These are phyloP conservation scores for Molossus molossus DNA, from an alignment of 2,797 vertebrate species.

Conservation along the genomic window DNA sequence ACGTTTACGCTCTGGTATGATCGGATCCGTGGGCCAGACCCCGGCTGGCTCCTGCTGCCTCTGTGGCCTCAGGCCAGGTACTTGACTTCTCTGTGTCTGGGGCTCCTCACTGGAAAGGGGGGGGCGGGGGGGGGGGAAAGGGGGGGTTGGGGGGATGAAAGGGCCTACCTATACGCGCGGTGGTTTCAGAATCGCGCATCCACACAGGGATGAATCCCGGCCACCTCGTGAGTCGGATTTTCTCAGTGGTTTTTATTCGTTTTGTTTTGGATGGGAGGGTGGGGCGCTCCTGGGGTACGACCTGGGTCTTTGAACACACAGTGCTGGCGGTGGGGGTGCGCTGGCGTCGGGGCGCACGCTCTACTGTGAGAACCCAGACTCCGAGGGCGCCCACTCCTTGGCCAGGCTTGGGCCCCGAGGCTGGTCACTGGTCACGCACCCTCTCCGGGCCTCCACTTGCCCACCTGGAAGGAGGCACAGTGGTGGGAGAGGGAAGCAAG, in stretches of 20 bases:
- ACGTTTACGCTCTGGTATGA: no score
- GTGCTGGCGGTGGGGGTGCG: background rate
- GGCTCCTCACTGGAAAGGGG: background rate
- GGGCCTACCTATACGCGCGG: accelerated
- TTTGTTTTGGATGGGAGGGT: background rate
- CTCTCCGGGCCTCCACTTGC: background rate
- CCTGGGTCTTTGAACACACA: background rate
- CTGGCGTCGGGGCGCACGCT: background rate
- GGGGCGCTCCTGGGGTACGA: accelerated
- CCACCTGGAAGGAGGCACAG: background rate
- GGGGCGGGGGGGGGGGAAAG: background rate
- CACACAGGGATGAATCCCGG: background rate
- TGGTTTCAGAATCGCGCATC: accelerated
- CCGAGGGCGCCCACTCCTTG: background rate
- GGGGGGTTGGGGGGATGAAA: accelerated
- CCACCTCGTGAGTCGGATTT: accelerated
- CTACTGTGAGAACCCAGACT: background rate
- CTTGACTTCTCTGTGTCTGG: conserved; percentile 6
- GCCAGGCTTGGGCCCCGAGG: background rate
- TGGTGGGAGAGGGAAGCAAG: background rate
- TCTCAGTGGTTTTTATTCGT: background rate
- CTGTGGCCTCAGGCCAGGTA: background rate
- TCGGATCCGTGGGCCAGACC: no score
- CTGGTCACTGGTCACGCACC: no score
- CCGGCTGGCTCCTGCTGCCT: background rate